A percentile compares a stretch with the other conserved stretches of the same genome.
phyloP scores from a whole-genome alignment of 2,888 invertebrate species.

The Gnatocerus cornutus region DNA sequence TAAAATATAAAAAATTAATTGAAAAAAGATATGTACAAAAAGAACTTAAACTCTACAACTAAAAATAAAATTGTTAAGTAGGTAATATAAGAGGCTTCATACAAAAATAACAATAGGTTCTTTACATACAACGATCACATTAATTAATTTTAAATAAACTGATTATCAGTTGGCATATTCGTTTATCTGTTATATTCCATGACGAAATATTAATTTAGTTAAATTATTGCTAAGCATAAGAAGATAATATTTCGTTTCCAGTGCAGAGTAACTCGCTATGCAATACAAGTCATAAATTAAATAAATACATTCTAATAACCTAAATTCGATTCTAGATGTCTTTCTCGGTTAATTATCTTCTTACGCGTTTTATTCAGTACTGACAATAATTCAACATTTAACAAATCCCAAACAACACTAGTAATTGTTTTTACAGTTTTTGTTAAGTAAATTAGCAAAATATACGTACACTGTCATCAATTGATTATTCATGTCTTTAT shows the following conservation, averaged over 20 bases:
- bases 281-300: not conserved
- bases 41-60: slow-evolving; percentile 40
- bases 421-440: slow-evolving; percentile 40
- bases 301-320: not conserved
- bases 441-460: slow-evolving; percentile 45
- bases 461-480: slow-evolving; percentile 30
- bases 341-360: slow-evolving; percentile 40
- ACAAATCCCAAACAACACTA: slow-evolving; percentile 46
- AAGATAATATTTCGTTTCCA: slow-evolving; percentile 35
- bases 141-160: slow-evolving; percentile 60
- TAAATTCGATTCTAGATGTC: not conserved
- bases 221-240: slow-evolving; percentile 51
- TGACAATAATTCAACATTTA: slow-evolving; percentile 53
- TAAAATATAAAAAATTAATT: slow-evolving; percentile 45
- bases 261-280: not conserved
- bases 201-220: slow-evolving; percentile 39
- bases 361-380: slow-evolving; percentile 49
- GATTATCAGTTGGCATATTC: slow-evolving; percentile 64
- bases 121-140: slow-evolving; percentile 61
- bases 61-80: slow-evolving; percentile 47
- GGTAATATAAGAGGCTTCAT: slow-evolving; percentile 46
- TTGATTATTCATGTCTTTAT: slow-evolving; percentile 42
- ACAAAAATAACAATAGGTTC: slow-evolving; percentile 56
- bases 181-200: slow-evolving; percentile 34
- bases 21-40: slow-evolving; percentile 50